These are phyloP conservation scores for Drosophila hamatofila DNA, from an alignment of 2,888 invertebrate species.

Conservation along the genomic window DNA sequence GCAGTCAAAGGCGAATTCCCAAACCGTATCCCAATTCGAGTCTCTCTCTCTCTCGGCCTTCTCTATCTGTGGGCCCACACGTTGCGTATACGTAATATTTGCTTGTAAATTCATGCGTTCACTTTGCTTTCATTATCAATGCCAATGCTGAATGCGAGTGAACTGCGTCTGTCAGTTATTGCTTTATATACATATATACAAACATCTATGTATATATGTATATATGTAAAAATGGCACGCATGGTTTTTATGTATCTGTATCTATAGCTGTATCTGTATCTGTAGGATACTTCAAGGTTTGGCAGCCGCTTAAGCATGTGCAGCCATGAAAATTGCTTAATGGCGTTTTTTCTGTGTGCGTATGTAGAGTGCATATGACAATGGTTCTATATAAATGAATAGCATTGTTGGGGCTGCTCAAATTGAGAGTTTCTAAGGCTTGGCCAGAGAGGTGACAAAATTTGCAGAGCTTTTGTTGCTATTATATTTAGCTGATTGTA, in stretches of 20 bases:
- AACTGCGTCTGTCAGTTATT: neutral
- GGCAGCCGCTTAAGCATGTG: neutral
- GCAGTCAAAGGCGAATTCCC: constrained; percentile 11
- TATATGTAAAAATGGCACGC: constrained; percentile 23
- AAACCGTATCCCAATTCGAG: constrained; percentile 14
- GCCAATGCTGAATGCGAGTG: constrained; percentile 17
- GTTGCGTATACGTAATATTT: constrained; percentile 54
- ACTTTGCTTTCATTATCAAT: constrained; percentile 34
- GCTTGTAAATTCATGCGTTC: constrained; percentile 34
- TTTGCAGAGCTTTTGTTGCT: neutral
- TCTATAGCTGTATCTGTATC: neutral
- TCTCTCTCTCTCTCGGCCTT: constrained; percentile 24
- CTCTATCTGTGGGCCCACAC: constrained; percentile 11
- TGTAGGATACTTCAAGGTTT: constrained; percentile 22
- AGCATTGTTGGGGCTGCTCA: neutral
- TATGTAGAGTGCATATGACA: neutral
- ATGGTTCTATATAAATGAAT: constrained; percentile 4
- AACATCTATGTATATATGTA: neutral
- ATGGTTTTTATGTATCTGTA: constrained; percentile 13
- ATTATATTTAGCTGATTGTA: neutral
- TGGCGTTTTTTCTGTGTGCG: neutral
- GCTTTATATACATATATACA: neutral
- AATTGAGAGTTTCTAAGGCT: neutral
- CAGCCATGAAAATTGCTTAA: constrained; percentile 3
- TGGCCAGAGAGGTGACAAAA: neutral